These are phyloP conservation scores for Odocoileus virginianus DNA, from an alignment of 2,113 vertebrate genomes.

Conservation along the genomic window DNA sequence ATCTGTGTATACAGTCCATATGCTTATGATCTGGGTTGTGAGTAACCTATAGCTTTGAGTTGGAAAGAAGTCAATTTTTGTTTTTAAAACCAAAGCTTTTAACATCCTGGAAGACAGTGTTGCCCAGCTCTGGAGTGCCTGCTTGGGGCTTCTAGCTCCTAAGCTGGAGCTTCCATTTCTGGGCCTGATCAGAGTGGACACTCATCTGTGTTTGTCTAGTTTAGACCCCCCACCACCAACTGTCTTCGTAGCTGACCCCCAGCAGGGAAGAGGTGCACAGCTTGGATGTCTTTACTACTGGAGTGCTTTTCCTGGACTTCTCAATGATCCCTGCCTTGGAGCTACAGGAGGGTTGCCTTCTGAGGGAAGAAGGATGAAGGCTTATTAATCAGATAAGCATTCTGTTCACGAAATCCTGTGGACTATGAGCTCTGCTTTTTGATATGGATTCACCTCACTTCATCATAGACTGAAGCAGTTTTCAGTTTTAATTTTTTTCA, in stretches of 20 bases:
- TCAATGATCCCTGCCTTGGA: background rate
- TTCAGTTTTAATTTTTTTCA: conserved; percentile 19
- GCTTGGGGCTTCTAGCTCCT: background rate
- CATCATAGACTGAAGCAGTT: background rate
- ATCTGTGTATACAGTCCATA: conserved; percentile 53
- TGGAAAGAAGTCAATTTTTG: conserved; percentile 52
- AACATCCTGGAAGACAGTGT: background rate
- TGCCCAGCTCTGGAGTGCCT: background rate
- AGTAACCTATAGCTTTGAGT: conserved; percentile 61
- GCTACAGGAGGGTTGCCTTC: background rate
- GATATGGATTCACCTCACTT: background rate
- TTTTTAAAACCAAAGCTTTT: conserved; percentile 19
- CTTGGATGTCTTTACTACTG: background rate
- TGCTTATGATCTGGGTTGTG: conserved; percentile 76
- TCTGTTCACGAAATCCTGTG: conserved; percentile 8
- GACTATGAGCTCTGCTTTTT: background rate
- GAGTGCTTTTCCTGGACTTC: background rate
- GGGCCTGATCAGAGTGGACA: background rate
- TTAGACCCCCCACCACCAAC: background rate
- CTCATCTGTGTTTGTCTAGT: background rate
- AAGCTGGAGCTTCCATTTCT: background rate
- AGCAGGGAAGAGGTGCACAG: background rate
- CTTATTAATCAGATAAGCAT: background rate
- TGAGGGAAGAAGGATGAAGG: background rate
- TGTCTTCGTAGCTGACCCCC: background rate